A percentile compares a stretch with the other conserved stretches of the same genome.
Conservation (phyloP, 2,113 vertebrate species). For the Tragulus kanchil region DNA sequence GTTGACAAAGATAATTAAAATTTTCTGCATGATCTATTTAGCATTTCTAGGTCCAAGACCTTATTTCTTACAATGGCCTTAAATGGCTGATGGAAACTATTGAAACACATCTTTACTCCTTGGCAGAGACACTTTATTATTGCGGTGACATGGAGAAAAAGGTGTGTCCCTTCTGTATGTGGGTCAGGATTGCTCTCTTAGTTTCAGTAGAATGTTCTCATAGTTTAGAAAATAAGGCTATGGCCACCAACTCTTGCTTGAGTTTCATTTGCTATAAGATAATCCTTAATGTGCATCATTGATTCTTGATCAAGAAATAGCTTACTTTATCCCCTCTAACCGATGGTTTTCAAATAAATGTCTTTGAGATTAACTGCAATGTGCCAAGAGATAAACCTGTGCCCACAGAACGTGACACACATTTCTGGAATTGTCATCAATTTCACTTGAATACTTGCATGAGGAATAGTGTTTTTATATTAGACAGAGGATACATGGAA, state of each 20-base stretch:
- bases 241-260: not conserved
- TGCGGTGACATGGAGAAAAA: not conserved
- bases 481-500: not conserved
- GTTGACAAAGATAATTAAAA: constrained; percentile 1
- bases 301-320: constrained; percentile 35
- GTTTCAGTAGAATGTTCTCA: not conserved
- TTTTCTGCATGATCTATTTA: constrained; percentile 14
- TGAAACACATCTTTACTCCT: not conserved
- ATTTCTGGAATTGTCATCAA: constrained; percentile 3
- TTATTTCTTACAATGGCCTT: constrained; percentile 40
- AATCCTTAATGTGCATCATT: not conserved
- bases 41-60: not conserved
- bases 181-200: constrained; percentile 20
- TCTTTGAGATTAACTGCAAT: not conserved
- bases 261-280: constrained; percentile 46
- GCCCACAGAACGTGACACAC: not conserved
- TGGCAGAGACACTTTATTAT: constrained; percentile 43
- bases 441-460: constrained; percentile 47
- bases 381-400: not conserved
- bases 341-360: constrained; percentile 48
- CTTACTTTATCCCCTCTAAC: not conserved
- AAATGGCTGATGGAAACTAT: constrained; percentile 5
- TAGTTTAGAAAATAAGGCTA: constrained; percentile 48
- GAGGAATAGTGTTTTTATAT: not conserved
- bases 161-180: constrained; percentile 44